Base-by-base conservation (phyloP, 1,140 invertebrate species). In the Catajapyx aquilonaris region DNA sequence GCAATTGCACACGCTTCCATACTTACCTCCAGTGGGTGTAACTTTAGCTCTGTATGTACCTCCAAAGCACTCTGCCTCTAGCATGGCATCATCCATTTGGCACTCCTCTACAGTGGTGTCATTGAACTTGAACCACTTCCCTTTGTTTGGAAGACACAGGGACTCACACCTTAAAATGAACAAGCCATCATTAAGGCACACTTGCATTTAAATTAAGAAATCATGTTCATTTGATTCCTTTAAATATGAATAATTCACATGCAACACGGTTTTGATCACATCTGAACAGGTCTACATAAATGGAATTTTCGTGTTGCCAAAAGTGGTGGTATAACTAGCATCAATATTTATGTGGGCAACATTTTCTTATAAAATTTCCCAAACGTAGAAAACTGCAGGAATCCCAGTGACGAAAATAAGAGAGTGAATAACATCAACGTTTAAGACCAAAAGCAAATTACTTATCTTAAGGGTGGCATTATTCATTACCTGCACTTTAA, bases 51-150 rank as follows among this genome's bases (percentile, higher is more conserved):
- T 64, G 43, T 65, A 68, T 15, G 52, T 60, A 35, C 65, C 66
- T 33, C 65, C 64, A 52, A 67, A 67, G 46, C 64, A 66, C 47
- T 68, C 63, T 40, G 60, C 60, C 48, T 64, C 66, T 46, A 66
- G 39, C 4, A 52, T 50, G 5, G 42, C 36, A 35, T 66, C 62
- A 35, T 48, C 64, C 56, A 56, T 51, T 17, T 59, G 50, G 36
- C 55, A 51, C 38, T 51, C 48, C 33, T 53, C 55, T 3, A 70
- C 68, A 32, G 66, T 62, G 13, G 59, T 68, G 48, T 71, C 68
- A 51, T 70, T 69, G 52, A 71, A 70, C 45, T 68, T 68, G 47
- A 66, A 68, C 68, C 68, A 70, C 34, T 59, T 41, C 17, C 56
- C 56, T 38, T 57, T 57, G 43, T 52, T 59, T 11, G 49, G 50